Base-by-base conservation (phyloP, 2,113 vertebrate genomes). In the Thymallus thymallus region DNA sequence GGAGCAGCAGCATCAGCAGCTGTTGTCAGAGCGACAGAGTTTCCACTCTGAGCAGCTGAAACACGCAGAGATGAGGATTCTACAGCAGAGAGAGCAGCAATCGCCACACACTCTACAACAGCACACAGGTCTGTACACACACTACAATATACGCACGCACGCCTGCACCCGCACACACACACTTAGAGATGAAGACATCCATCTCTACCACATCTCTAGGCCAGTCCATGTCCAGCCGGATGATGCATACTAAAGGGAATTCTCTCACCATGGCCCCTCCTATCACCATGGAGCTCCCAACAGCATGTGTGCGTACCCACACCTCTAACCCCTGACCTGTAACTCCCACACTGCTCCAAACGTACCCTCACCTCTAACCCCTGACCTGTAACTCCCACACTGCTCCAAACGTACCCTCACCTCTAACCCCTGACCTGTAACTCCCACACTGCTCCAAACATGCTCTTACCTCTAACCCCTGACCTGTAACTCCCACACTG, bases 41-140 rank as follows among this genome's bases (percentile, higher is more conserved):
- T 99, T 99, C 81, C 98, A 99, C 93, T 94, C 96, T 73, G 98
- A 99, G 81, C 98, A 99, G 89, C 94, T 99, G 23, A 98, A 98
- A 14, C 96, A 98, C 0, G 97, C 96, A 0, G 96, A 99, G 76
- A 67, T 98, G 0, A 93, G 97, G 71, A 94, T 97, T 45, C 93
- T 95, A 0, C 98, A 99, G 90, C 96, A 97, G 82, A 92, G 95
- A 89, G 96, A 98, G 76, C 92, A 92, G 76, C 97, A 95, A 62
- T 92, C 92, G 7, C 85, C 83, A 63, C 88, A 75, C 82, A 79
- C 85, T 3, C 23, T 76, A 69, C 89, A 84, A 74, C 26, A 26
- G 26, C 87, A 82, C 23, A 69, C 87, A 80, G 88, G 90, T 88
- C 48, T 55, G 79, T 32, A 26, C n/a, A 51, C 61, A 26, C 26